Evolutionary conservation across 92 coral and sea anemone genomes (phyloP).

Genomic region (Palythoa caribaeorum): DNA sequence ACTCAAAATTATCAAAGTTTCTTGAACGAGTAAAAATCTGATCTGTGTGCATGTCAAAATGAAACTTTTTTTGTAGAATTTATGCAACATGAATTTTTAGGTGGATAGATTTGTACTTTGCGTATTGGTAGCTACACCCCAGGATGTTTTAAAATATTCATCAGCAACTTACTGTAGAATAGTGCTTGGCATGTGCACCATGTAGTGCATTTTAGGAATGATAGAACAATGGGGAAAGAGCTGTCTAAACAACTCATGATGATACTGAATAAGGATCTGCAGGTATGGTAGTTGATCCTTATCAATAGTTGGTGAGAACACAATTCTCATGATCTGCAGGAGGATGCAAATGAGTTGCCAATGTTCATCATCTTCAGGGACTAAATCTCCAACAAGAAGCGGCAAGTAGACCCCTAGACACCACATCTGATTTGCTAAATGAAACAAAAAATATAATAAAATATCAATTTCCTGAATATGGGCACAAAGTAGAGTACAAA

Average conservation of each 20-base stretch:
- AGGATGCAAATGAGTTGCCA: conserved; percentile 65
- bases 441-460: neutral
- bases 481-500: conserved; percentile 2
- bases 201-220: conserved; percentile 81
- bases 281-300: conserved; percentile 66
- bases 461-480: conserved; percentile 6
- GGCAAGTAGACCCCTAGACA: conserved; percentile 76
- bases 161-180: conserved; percentile 61
- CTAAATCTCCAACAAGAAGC: conserved; percentile 27
- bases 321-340: conserved; percentile 60
- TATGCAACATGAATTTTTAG: neutral
- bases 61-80: conserved; percentile 1
- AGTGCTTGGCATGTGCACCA: conserved; percentile 77
- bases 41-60: neutral
- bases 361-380: conserved; percentile 72
- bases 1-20: neutral
- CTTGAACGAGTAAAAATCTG: neutral
- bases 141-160: neutral
- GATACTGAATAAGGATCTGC: conserved; percentile 70
- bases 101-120: conserved; percentile 2
- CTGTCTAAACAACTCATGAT: conserved; percentile 52
- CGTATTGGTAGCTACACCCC: conserved; percentile 4
- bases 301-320: conserved; percentile 58
- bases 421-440: conserved; percentile 86
- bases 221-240: conserved; percentile 70